Evolutionary conservation across 2,888 invertebrate species (phyloP), one percentile per base, ranked within the genome.

Genomic region (Acanthosepion lycidas): DNA sequence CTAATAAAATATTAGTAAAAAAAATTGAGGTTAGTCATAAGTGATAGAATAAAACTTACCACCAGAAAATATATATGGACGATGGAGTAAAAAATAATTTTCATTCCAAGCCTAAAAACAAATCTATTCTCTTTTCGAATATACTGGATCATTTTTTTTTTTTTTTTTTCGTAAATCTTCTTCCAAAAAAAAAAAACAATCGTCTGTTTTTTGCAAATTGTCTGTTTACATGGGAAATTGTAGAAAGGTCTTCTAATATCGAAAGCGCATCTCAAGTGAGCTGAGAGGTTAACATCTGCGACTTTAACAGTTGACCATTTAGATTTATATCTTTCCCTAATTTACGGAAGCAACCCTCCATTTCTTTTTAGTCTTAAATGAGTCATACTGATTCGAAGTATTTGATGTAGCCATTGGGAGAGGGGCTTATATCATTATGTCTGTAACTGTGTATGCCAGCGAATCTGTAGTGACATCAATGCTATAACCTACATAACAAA

Each of bases 211-310:
- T 28, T 78, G 28, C 78, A 78, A 78, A 78, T 78, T n/a, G 28
- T 12, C 5, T 78, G 4, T 78, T 33, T 15, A 33, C n/a, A n/a
- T 78, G 78, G 78, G 78, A 78, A 78, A 78, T 59, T 59, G 23
- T 59, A 59, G 59, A 59, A 59, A 59, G 15, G 33, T 0, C 15
- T 33, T 78, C 12, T 78, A 15, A 78, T 78, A 78, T 78, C 78
- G 78, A 78, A 78, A 33, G 9, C 78, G 4, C 15, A 78, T 78
- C 78, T 78, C 78, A 33, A 78, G 78, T 78, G 78, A 78, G n/a
- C 78, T 33, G n/a, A 78, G 78, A 78, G 78, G 78, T n/a, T 78
- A 78, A 78, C 78, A 78, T 78, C 78, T 78, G 78, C 78, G 33
- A 9, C 78, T n/a, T n/a, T 78, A 33, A 15, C 78, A 78, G 12